These are phyloP conservation scores for Pangasius krempfi DNA, from an alignment of 2,797 vertebrate genomes.

Conservation along the genomic window DNA sequence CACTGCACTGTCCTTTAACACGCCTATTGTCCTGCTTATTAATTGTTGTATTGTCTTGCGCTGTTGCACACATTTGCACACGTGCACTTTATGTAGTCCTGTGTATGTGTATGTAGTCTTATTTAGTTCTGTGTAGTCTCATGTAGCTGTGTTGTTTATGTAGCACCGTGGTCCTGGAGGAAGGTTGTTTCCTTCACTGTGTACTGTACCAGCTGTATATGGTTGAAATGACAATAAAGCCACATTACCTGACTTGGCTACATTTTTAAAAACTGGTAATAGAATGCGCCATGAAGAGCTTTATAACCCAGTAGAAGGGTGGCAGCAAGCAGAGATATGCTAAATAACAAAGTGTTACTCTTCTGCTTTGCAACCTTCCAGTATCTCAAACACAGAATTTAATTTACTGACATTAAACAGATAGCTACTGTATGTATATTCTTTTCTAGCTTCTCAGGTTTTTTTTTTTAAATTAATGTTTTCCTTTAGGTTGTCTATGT, in stretches of 20 bases:
- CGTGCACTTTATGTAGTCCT: too few relatives aligned
- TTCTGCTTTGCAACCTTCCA: neutral
- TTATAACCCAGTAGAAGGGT: neutral
- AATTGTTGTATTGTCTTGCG: too few relatives aligned
- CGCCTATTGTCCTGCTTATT: too few relatives aligned
- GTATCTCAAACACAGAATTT: neutral
- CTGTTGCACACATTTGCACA: too few relatives aligned
- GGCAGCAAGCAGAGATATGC: neutral
- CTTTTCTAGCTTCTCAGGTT: neutral
- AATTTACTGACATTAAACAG: neutral
- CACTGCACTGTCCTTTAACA: too few relatives aligned
- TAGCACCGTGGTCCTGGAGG: too few relatives aligned
- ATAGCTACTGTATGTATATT: neutral
- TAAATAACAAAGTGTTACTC: neutral
- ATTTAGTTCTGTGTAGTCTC: too few relatives aligned
- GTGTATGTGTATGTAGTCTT: too few relatives aligned
- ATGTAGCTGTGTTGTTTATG: too few relatives aligned
- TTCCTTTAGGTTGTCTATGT: conserved; percentile 75
- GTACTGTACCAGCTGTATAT: too few relatives aligned
- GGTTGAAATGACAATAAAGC: too few relatives aligned
- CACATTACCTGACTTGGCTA: neutral
- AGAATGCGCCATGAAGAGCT: neutral
- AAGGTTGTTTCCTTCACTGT: too few relatives aligned
- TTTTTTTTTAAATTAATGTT: neutral
- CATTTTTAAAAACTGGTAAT: neutral